These are phyloP conservation scores for Pao palembangensis DNA, from an alignment of 2,113 vertebrate genomes.

Conservation along the genomic window DNA sequence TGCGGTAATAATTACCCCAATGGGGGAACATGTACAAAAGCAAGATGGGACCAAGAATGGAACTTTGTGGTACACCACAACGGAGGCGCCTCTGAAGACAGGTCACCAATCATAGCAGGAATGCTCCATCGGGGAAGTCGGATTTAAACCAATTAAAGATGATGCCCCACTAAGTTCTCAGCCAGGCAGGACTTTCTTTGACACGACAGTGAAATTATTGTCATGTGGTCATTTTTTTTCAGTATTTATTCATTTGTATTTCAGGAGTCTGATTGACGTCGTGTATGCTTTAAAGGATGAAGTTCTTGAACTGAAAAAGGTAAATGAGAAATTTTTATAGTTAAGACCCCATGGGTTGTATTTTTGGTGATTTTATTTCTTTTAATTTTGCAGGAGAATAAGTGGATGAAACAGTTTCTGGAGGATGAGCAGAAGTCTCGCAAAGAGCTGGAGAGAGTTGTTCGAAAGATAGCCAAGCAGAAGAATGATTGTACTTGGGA, in stretches of 20 bases:
- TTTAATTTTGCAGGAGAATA: slow-evolving; percentile 82
- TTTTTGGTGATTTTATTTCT: background rate
- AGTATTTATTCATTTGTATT: slow-evolving; percentile 8
- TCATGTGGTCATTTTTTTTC: background rate
- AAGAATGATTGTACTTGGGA: slow-evolving; percentile 88
- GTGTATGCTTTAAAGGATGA: slow-evolving; percentile 98
- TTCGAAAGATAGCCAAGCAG: slow-evolving; percentile 90
- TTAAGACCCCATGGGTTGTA: too few species aligned
- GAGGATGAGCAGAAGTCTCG: slow-evolving; percentile 96
- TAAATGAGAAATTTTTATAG: slow-evolving; percentile 39
- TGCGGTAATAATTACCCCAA: too few species aligned
- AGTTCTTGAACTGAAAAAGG: slow-evolving; percentile 97
- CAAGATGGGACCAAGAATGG: too few species aligned
- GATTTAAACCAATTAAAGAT: too few species aligned
- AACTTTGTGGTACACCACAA: too few species aligned
- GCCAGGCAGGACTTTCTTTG: too few species aligned
- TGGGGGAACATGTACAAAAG: too few species aligned
- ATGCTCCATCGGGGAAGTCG: too few species aligned
- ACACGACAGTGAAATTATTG: background rate
- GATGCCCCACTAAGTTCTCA: too few species aligned
- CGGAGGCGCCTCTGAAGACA: too few species aligned
- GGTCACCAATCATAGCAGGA: too few species aligned
- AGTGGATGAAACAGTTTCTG: slow-evolving; percentile 94
- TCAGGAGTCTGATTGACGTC: slow-evolving; percentile 95
- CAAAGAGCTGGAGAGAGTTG: slow-evolving; percentile 91